phyloP scores from a whole-genome alignment of 2,797 vertebrate genomes.

The Bradypodion ventrale region DNA sequence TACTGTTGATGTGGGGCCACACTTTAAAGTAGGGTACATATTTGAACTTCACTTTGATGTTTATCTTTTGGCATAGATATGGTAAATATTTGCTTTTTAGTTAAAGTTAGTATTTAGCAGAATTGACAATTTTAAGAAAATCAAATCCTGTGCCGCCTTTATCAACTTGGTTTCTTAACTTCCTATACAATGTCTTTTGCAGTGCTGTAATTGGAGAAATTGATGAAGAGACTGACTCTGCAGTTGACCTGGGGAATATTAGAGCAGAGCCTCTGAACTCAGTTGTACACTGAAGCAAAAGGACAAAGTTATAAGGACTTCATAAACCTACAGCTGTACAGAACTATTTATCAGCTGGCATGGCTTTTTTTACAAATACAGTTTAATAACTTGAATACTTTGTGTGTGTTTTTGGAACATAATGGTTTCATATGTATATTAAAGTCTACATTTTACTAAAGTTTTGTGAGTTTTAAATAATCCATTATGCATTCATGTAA shows the following conservation, averaged over 20 bases:
- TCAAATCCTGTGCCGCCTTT: not conserved
- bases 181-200: conserved; percentile 55
- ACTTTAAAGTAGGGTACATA: not conserved
- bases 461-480: not conserved
- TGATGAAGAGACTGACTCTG: conserved; percentile 96
- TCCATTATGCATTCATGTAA: not conserved
- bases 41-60: not conserved
- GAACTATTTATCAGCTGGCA: conserved; percentile 61
- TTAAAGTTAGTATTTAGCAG: not conserved
- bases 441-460: conserved; percentile 77
- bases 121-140: not conserved
- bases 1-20: not conserved
- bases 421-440: conserved; percentile 76
- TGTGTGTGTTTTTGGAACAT: conserved; percentile 58
- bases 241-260: conserved; percentile 95
- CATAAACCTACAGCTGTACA: conserved; percentile 78
- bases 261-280: conserved; percentile 96
- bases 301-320: conserved; percentile 48
- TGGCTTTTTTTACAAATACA: conserved; percentile 66
- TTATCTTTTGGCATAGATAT: not conserved
- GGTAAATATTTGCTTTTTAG: not conserved
- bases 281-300: conserved; percentile 86
- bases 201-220: conserved; percentile 98
- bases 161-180: conserved; percentile 26
- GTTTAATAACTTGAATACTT: conserved; percentile 59